Evolutionary conservation across 2,113 vertebrate species (phyloP).

Genomic region (Grammomys dolichurus): DNA sequence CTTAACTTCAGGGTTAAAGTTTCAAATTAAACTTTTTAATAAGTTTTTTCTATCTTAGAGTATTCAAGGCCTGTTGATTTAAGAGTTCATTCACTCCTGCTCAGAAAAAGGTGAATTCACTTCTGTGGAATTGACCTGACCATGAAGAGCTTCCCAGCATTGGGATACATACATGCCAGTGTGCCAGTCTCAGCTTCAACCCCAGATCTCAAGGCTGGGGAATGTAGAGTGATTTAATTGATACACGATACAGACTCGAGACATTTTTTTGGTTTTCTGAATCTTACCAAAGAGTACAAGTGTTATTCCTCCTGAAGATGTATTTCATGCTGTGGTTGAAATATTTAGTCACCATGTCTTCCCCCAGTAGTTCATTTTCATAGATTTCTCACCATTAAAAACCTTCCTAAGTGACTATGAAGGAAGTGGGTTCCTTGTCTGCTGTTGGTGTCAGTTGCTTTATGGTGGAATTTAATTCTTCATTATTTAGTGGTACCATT

Average conservation of each 20-base stretch:
- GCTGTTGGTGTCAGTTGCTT: background rate
- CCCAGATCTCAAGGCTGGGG: background rate
- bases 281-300: background rate
- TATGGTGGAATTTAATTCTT: conserved; percentile 35
- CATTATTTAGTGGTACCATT: background rate
- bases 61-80: background rate
- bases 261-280: background rate
- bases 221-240: background rate
- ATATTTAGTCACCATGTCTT: conserved; percentile 10
- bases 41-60: background rate
- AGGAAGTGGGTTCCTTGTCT: background rate
- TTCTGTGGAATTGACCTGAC: background rate
- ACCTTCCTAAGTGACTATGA: conserved; percentile 30
- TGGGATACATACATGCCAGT: background rate
- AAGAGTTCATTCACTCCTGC: background rate
- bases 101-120: background rate
- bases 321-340: background rate
- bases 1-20: background rate
- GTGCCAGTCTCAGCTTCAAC: background rate
- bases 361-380: background rate
- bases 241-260: background rate
- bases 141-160: background rate
- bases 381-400: conserved; percentile 41
- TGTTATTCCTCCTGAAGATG: conserved; percentile 5
- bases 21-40: conserved; percentile 12